Base-by-base conservation (phyloP, 2,888 invertebrate genomes). In the Caenorhabditis angaria region DNA sequence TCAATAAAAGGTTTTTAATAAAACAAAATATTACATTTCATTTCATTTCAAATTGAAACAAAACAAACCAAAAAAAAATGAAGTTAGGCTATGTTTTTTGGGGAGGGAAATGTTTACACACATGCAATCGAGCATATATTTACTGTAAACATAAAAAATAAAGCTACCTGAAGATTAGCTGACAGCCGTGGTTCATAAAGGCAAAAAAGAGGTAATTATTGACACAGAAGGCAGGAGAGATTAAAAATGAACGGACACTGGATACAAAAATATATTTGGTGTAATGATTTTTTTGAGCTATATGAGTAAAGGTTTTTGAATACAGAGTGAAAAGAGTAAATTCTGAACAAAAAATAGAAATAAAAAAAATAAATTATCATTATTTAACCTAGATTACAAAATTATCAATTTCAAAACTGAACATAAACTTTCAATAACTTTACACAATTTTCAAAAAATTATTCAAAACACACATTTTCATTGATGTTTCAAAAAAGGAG, bases 41-140 rank as follows among this genome's bases (percentile, higher is more conserved):
- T 35, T 35, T 35, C 35, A 35, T 35, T 35, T 14, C 35, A 35
- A 35, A 10, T 35, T 35, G 8, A 35, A 35, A 35, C 6, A 35
- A 35, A 35, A 35, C 35, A 14, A 32, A 32, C 32, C n/a, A n/a
- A 32, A 32, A 32, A 32, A 32, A 32, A 32, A 41, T 41, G 41
- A 41, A 41, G 41, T 41, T 41, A n/a, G n/a, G n/a, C 18, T 41
- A 18, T 41, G 6, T 18, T 32, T 32, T 32, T 32, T 32, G 32
- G 18, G 18, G 2, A 14, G 18, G 14, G 2, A 12, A 41, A 14
- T 41, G 18, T 41, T 41, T 41, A 18, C 41, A 41, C 41, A 41
- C 18, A 41, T 41, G 41, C 41, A 41, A 41, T 41, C 41, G 41
- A 41, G 41, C 41, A 41, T 41, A 41, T 41, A 41, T n/a, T n/a